Evolutionary conservation across 2,888 invertebrate species (phyloP).

Genomic region (Adelognathus sp.): DNA sequence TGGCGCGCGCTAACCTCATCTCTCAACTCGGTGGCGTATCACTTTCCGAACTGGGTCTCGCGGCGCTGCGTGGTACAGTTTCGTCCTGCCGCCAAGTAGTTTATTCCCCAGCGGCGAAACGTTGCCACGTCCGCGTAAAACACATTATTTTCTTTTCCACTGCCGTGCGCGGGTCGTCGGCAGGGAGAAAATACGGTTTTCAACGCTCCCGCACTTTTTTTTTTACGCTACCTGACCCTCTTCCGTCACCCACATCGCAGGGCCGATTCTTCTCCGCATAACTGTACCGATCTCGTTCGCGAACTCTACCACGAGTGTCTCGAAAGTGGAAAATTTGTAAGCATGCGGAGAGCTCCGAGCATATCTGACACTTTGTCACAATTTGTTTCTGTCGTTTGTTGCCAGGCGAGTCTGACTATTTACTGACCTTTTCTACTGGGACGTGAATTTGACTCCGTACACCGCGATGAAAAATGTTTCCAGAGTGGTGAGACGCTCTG

Average conservation of each 20-base stretch:
- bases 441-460: no score
- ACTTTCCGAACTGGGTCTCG: constrained; percentile 48
- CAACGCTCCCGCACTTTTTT: constrained; percentile 28
- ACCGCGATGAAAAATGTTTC: no score
- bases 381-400: background rate
- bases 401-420: background rate
- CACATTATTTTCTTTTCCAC: constrained; percentile 50
- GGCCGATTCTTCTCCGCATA: background rate
- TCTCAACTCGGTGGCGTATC: constrained; percentile 50
- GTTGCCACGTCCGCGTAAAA: constrained; percentile 46
- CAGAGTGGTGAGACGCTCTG: no score
- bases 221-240: background rate
- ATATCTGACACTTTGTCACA: background rate
- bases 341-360: background rate
- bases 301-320: background rate
- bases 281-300: background rate
- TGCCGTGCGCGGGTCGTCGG: constrained; percentile 21
- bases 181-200: constrained; percentile 42
- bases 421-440: background rate
- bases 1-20: constrained; percentile 37
- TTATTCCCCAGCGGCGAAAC: constrained; percentile 49
- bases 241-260: background rate
- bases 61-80: constrained; percentile 7
- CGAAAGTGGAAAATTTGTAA: background rate
- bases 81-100: constrained; percentile 46